Evolutionary conservation across 2,797 vertebrate genomes (phyloP), one percentile per base, ranked within the genome.

Genomic region (Gobionotothen gibberifrons): DNA sequence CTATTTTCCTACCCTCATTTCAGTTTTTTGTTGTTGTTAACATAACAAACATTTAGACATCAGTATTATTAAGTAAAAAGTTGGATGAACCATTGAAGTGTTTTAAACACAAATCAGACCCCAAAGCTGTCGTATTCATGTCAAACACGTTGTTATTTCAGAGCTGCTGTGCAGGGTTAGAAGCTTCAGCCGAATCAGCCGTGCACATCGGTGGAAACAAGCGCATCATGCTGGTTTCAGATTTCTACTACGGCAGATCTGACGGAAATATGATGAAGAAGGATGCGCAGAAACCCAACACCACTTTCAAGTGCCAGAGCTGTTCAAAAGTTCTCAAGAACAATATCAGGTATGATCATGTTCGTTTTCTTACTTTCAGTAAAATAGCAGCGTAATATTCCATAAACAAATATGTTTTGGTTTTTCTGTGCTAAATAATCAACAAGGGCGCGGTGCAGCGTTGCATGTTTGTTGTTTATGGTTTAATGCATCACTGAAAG

Each of bases 311-410:
- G 87, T 99, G 98, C 91, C 96, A 97, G 93, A 99, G 97, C 93
- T 99, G 98, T 89, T 94, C 97, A 76, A 99, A 99, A 90, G 90
- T 98, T 85, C 97, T 99, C 69, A 99, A 99, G 92, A 99, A 97
- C 93, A 99, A 99, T 62, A 96, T 99, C 90, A 96, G 97, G 98
- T 99, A 96, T 21, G 72, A 17, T 13, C 4, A 3, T 52, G 1
- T 32, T 36, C 2, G 26, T 17, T 51, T 59, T 46, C 16, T 58
- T 59, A 3, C 19, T 1, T 8, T 63, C 17, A 16, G 7, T 49
- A 19, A 52, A 57, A 56, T 44, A 9, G n/a, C 1, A 12, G 10
- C 6, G 3, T 14, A 16, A 19, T 15, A 32, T 21, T 57, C 40
- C 0, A 13, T 42, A n/a, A 47, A 0, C 36, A 3, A 3, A 2